A percentile compares a stretch with the other conserved stretches of the same genome.
These are phyloP conservation scores for Acanthosepion lycidas DNA, from an alignment of 2,888 invertebrate genomes.

Conservation along the genomic window DNA sequence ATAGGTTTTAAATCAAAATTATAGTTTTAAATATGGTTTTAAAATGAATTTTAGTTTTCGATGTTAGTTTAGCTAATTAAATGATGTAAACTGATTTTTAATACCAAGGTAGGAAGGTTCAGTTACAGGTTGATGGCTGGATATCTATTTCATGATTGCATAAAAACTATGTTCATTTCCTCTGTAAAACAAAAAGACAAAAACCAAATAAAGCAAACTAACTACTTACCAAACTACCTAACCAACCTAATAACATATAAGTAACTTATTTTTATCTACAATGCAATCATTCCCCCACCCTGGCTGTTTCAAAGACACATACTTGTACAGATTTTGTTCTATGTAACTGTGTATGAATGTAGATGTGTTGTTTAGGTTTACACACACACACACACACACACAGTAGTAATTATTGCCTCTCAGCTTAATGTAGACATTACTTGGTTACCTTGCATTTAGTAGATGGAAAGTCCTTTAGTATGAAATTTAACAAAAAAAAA, in stretches of 20 bases:
- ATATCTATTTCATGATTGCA: neutral
- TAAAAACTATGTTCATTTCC: constrained; percentile 1
- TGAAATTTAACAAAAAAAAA: no score
- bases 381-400: neutral
- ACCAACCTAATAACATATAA: neutral
- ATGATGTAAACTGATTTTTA: neutral
- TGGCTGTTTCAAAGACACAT: neutral
- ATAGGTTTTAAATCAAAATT: no score
- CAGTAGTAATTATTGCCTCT: neutral
- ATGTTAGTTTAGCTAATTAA: neutral
- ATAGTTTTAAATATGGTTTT: neutral
- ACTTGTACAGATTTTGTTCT: neutral
- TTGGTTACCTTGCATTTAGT: no score
- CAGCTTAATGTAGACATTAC: no score
- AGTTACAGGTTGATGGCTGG: neutral
- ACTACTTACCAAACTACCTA: constrained; percentile 13
- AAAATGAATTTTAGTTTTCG: neutral
- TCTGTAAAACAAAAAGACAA: neutral
- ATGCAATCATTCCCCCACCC: neutral
- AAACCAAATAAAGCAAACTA: neutral
- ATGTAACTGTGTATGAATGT: neutral
- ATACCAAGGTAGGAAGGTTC: neutral
- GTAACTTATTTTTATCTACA: neutral
- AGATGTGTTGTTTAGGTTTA: no score
- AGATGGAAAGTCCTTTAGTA: no score